A percentile compares a stretch with the other conserved stretches of the same genome.
phyloP scores from a whole-genome alignment of 1,140 invertebrate species.

The Cotesia chilonis region DNA sequence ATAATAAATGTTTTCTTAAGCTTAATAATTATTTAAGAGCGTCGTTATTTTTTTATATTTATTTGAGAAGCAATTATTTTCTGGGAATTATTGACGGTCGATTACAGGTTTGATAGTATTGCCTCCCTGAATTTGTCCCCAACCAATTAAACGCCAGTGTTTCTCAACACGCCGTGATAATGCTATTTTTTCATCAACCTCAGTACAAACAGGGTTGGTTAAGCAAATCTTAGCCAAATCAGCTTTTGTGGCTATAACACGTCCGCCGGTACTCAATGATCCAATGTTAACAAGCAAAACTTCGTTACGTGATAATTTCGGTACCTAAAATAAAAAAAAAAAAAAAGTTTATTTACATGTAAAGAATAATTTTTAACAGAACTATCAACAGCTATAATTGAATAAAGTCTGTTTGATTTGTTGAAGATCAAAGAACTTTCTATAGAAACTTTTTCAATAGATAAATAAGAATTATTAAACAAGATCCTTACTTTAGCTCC shows the following conservation, averaged over 20 bases:
- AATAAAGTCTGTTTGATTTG: not conserved
- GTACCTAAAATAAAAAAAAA: conserved; percentile 68
- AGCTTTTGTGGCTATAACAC: conserved; percentile 94
- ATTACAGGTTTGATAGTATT: conserved; percentile 82
- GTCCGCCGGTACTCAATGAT: conserved; percentile 96
- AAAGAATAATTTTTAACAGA: not conserved
- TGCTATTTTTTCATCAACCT: conserved; percentile 98
- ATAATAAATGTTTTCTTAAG: no score
- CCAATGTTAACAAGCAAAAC: conserved; percentile 98
- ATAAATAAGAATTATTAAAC: not conserved
- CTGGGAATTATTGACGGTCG: conserved; percentile 50
- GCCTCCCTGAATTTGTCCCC: conserved; percentile 94
- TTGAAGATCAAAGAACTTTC: no score
- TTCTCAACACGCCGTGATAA: conserved; percentile 97
- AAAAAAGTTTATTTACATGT: not conserved
- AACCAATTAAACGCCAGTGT: conserved; percentile 98
- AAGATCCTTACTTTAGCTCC: conserved; percentile 84
- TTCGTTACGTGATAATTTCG: conserved; percentile 62
- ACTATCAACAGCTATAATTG: conserved; percentile 26
- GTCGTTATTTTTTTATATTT: no score
- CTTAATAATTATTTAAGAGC: no score
- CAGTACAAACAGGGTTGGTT: conserved; percentile 98
- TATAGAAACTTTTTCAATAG: conserved; percentile 26
- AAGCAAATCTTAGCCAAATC: conserved; percentile 98
- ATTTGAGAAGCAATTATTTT: no score